These are phyloP conservation scores for Oscheius myriophilus DNA, from an alignment of 2,888 invertebrate genomes.

Conservation along the genomic window DNA sequence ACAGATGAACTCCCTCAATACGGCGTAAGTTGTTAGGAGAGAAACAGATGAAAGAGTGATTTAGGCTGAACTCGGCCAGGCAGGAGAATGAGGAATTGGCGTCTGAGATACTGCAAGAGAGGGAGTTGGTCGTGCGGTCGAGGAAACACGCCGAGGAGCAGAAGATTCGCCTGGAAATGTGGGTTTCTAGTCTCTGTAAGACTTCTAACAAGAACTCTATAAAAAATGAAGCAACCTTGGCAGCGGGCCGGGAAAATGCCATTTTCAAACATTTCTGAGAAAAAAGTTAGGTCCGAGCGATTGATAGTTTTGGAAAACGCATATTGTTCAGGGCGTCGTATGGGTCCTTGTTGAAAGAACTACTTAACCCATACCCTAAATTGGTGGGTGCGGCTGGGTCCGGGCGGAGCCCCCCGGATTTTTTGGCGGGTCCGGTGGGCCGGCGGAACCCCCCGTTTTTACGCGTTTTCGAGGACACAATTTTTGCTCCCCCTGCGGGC, in stretches of 20 bases:
- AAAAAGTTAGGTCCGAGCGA: not conserved
- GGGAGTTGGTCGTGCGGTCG: slow-evolving; percentile 22
- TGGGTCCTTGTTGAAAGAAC: too few relatives aligned
- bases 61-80: slow-evolving; percentile 11
- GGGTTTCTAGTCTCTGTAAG: not conserved
- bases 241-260: too few relatives aligned
- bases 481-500: too few relatives aligned
- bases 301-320: not conserved
- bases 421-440: too few relatives aligned
- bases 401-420: too few relatives aligned
- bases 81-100: slow-evolving; percentile 38
- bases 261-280: not conserved
- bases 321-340: too few relatives aligned
- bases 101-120: slow-evolving; percentile 28
- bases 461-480: too few relatives aligned
- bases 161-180: slow-evolving; percentile 29
- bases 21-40: slow-evolving; percentile 1
- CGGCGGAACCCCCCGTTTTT: too few relatives aligned
- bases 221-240: too few relatives aligned
- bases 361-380: too few relatives aligned
- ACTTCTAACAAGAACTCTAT: not conserved
- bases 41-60: not conserved
- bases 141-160: slow-evolving; percentile 28
- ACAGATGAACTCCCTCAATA: not conserved
- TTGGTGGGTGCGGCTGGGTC: too few relatives aligned